Base-by-base conservation (phyloP, 2,888 invertebrate genomes). In the Hirtodrosophila trivittata region DNA sequence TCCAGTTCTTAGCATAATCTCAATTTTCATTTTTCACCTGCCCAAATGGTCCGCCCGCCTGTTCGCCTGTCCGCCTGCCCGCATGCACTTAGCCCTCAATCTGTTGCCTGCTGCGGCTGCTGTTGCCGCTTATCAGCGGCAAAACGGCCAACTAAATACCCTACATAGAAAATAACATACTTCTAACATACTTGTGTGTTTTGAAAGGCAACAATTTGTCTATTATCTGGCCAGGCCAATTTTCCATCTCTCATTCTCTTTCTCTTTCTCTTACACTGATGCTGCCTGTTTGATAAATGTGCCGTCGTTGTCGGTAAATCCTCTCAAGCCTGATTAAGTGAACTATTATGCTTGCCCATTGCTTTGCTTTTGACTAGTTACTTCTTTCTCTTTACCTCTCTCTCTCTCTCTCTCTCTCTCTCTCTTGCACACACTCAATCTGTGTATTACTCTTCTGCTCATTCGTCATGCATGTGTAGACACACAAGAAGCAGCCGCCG, bases 321-420 rank as follows among this genome's bases (percentile, higher is more conserved):
- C 68, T 66, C 82, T 75, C 70, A 74, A 85, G 78, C 84, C 87
- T 87, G 82, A 85, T 87, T 84, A 84, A 83, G 76, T 86, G 73
- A 74, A 84, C 83, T 83, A 74, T 78, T 77, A 77, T 77, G 78
- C 59, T 57, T 18, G 54, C 28, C 37, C 64, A 45, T 54, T 49
- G 54, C 43, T 45, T 35, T 32, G 30, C 18, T 13, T 13, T 21
- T 43, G 46, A 42, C 26, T 26, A 42, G 42, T 28, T 28, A 28
- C 28, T 9, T 28, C 25, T 18, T 33, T 26, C 43, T 49, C 55
- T 30, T 5, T 25, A 5, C 16, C 21, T 39, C 28, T 38, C 10
- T 32, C 26, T 12, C 13, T 26, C 49, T 41, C 30, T 3, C 49
- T 21, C 41, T 30, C 42, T 18, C 14, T 39, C 38, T 38, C 26